A percentile compares a stretch with the other conserved stretches of the same genome.
Conservation (phyloP, 2,888 invertebrate genomes). For the Heliconius sara region DNA sequence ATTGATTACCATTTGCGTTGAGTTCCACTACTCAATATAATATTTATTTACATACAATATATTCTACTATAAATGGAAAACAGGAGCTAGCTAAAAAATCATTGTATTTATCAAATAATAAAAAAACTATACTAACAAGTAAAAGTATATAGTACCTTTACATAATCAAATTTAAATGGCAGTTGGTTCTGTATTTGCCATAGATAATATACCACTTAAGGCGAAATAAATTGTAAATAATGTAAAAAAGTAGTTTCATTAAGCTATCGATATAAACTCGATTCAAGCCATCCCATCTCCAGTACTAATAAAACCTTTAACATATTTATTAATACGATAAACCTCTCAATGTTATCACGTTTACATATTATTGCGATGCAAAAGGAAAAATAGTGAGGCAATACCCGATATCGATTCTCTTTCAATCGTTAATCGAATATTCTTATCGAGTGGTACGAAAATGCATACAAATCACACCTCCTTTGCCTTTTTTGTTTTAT, state of each 20-base stretch:
- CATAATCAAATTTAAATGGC: background rate
- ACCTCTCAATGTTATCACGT: conserved; percentile 33
- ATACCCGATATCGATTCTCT: conserved; percentile 67
- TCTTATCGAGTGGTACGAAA: conserved; percentile 74
- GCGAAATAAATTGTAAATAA: background rate
- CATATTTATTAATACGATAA: conserved; percentile 30
- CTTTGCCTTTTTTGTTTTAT: background rate
- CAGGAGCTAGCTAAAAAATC: no score
- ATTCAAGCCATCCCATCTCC: conserved; percentile 3
- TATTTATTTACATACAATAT: no score
- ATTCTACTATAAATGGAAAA: no score
- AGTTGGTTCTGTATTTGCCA: background rate
- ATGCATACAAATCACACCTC: conserved; percentile 80
- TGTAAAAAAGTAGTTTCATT: conserved; percentile 10
- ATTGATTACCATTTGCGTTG: no score
- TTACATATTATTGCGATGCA: conserved; percentile 37
- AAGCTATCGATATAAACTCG: conserved; percentile 5
- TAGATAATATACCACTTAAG: conserved; percentile 3
- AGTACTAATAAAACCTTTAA: conserved; percentile 27
- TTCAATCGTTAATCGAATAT: conserved; percentile 68
- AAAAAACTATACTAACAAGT: background rate
- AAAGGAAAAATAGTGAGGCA: conserved; percentile 42
- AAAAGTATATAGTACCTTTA: background rate
- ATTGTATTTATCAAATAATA: background rate
- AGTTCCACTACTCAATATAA: no score